Percentiles rank a stretch among this genome's conserved stretches.
Conservation (phyloP, 2,113 vertebrate genomes). For the Halichoerus grypus region DNA sequence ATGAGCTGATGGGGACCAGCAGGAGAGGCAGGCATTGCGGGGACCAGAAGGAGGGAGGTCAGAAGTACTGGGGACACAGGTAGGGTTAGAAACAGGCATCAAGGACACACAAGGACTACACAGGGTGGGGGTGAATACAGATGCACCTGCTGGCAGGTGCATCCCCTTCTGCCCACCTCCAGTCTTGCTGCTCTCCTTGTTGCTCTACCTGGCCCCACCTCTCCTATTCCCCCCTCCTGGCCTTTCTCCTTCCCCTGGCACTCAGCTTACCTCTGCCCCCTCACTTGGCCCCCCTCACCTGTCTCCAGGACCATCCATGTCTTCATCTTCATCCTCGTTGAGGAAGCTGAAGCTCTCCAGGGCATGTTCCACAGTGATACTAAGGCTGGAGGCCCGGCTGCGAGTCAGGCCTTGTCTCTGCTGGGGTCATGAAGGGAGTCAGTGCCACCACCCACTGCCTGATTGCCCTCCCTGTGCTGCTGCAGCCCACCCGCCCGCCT, state of each 20-base stretch:
- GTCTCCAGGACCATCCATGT: slow-evolving; percentile 85
- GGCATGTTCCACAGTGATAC: slow-evolving; percentile 95
- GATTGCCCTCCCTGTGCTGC: not conserved
- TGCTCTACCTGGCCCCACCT: slow-evolving; percentile 70
- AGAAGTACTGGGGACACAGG: slow-evolving; percentile 62
- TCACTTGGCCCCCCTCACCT: slow-evolving; percentile 78
- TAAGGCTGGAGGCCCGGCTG: slow-evolving; percentile 94
- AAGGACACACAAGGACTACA: not conserved
- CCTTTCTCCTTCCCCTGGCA: slow-evolving; percentile 75
- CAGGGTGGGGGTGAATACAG: not conserved
- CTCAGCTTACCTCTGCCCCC: slow-evolving; percentile 77
- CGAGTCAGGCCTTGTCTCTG: slow-evolving; percentile 90
- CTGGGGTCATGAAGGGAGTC: slow-evolving; percentile 70
- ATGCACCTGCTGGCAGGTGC: not conserved
- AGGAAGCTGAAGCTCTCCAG: slow-evolving; percentile 98
- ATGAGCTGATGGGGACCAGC: not conserved
- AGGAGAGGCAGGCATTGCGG: slow-evolving; percentile 33
- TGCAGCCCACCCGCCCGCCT: slow-evolving; percentile 72
- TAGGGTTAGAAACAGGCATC: slow-evolving; percentile 11
- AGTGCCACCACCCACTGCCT: not conserved
- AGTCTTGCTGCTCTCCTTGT: slow-evolving; percentile 48
- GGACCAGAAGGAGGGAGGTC: slow-evolving; percentile 19
- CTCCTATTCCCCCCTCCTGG: not conserved
- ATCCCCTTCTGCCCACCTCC: not conserved
- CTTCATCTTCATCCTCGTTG: slow-evolving; percentile 93